phyloP scores from a whole-genome alignment of 2,888 invertebrate genomes.

The Hypomecis punctinalis region DNA sequence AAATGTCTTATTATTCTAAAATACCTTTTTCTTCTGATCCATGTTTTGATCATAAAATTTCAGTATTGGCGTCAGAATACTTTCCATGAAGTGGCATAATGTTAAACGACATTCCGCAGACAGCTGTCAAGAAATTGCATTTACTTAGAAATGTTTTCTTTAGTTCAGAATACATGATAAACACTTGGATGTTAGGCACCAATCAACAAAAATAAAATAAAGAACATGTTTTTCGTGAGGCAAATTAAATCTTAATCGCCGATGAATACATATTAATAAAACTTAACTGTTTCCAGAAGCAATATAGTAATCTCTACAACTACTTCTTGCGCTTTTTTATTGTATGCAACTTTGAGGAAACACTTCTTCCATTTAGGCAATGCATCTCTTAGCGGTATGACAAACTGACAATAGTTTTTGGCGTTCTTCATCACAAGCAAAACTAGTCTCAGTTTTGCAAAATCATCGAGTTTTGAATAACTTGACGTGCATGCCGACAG shows the following conservation, averaged over 20 bases:
- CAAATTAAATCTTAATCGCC: too few relatives aligned
- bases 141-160: too few relatives aligned
- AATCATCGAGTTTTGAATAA: conserved; percentile 66
- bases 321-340: conserved; percentile 75
- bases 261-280: too few relatives aligned
- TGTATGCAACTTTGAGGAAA: conserved; percentile 58
- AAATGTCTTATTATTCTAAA: not conserved
- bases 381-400: conserved; percentile 65
- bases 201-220: too few relatives aligned
- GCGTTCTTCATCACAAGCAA: conserved; percentile 76
- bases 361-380: conserved; percentile 62
- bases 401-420: conserved; percentile 68
- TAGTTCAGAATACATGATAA: too few relatives aligned
- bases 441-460: conserved; percentile 72
- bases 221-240: too few relatives aligned
- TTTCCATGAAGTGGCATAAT: conserved; percentile 83
- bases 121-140: conserved; percentile 61
- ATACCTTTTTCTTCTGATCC: conserved; percentile 77
- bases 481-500: conserved; percentile 59
- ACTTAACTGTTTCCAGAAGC: conserved; percentile 68
- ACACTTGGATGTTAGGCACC: too few relatives aligned
- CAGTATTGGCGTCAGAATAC: conserved; percentile 69
- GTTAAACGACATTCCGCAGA: conserved; percentile 78
- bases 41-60: conserved; percentile 75
- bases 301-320: conserved; percentile 66